These are phyloP conservation scores for Siniperca undulata DNA, from an alignment of 2,797 vertebrate genomes.

Conservation along the genomic window DNA sequence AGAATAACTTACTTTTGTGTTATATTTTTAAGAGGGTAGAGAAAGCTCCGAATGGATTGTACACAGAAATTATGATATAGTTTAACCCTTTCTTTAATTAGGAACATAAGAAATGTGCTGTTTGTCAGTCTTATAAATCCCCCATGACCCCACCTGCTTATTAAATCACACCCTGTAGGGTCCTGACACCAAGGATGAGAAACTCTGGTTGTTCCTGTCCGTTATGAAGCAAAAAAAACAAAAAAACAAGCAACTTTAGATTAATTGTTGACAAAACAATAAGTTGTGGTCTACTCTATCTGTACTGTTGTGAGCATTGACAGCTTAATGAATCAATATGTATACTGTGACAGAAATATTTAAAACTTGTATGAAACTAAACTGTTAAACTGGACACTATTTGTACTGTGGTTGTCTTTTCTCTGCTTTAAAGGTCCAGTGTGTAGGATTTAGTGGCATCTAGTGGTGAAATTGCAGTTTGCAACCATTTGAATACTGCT, in stretches of 20 bases:
- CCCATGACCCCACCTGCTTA: background rate
- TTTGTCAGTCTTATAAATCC: background rate
- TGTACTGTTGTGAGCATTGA: constrained; percentile 15
- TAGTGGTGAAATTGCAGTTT: too few relatives aligned
- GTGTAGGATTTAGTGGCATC: too few relatives aligned
- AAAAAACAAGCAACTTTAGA: constrained; percentile 1
- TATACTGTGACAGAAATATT: background rate
- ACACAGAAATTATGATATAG: background rate
- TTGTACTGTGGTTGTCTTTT: background rate
- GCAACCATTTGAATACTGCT: too few relatives aligned
- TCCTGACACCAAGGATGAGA: constrained; percentile 27
- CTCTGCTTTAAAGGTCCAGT: background rate
- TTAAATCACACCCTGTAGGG: background rate
- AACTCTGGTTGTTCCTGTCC: constrained; percentile 30
- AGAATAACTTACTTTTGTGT: background rate
- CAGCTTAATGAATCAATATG: constrained; percentile 3
- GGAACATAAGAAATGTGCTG: background rate
- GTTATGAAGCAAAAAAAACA: background rate
- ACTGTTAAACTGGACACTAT: background rate
- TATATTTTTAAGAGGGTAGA: background rate
- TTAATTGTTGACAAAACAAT: background rate
- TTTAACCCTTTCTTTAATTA: background rate
- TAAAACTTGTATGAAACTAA: background rate
- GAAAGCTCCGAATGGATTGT: background rate
- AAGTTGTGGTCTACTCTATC: background rate